phyloP scores from a whole-genome alignment of 2,888 invertebrate species.

The Hydrotaea cyrtoneurina region DNA sequence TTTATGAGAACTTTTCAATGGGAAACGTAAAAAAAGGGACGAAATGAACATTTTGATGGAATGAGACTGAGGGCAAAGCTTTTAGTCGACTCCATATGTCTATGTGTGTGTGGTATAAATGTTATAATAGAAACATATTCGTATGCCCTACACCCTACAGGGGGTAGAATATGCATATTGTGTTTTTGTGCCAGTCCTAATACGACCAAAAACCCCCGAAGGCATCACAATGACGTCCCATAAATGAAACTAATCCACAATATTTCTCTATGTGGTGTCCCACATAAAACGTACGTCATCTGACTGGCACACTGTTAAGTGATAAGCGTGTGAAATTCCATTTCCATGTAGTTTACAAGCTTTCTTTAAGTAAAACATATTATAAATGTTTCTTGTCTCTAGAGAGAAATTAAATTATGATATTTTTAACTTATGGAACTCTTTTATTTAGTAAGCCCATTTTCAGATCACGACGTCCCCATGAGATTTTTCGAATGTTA shows the following conservation, averaged over 20 bases:
- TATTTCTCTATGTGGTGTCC: too few species aligned
- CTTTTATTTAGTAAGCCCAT: too few species aligned
- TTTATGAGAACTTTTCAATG: slow-evolving; percentile 54
- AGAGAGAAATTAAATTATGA: too few species aligned
- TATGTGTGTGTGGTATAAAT: slow-evolving; percentile 37
- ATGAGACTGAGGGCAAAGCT: slow-evolving; percentile 41
- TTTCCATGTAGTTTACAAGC: too few species aligned
- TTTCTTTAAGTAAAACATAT: too few species aligned
- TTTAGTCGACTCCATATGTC: slow-evolving; percentile 35
- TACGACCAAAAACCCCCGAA: background rate
- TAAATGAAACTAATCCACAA: background rate
- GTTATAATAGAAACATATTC: slow-evolving; percentile 43
- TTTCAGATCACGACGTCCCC: too few species aligned
- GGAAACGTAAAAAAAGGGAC: background rate
- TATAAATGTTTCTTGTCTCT: too few species aligned
- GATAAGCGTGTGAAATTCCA: too few species aligned
- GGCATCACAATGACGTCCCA: background rate
- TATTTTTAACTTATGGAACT: too few species aligned
- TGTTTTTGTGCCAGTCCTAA: slow-evolving; percentile 2
- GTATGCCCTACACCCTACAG: slow-evolving; percentile 9
- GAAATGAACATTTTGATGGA: slow-evolving; percentile 12
- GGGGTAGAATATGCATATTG: background rate
- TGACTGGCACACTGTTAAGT: too few species aligned
- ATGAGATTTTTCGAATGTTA: too few species aligned
- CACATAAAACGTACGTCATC: too few species aligned